Evolutionary conservation across 2,113 vertebrate genomes (phyloP).

Genomic region (Orcinus orca): DNA sequence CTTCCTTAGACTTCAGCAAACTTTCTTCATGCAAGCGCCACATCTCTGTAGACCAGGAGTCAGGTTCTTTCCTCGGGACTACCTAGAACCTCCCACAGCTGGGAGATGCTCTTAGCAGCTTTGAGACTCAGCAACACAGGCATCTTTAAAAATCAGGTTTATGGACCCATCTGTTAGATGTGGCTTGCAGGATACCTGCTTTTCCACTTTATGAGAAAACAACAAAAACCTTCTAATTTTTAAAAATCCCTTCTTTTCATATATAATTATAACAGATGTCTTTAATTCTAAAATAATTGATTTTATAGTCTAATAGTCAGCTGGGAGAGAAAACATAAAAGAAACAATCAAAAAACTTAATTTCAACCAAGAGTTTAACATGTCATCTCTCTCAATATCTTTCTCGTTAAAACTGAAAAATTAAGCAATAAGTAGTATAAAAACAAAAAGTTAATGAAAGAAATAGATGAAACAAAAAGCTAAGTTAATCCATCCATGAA

Average conservation of each 20-base stretch:
- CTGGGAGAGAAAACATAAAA: background rate
- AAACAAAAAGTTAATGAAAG: slow-evolving; percentile 42
- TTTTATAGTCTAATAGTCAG: background rate
- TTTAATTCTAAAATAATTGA: background rate
- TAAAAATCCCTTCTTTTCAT: background rate
- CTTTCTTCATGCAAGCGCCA: background rate
- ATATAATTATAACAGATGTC: background rate
- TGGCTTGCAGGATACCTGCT: background rate
- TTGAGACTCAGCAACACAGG: background rate
- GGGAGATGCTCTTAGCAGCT: background rate
- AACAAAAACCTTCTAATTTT: background rate
- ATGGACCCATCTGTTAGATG: background rate
- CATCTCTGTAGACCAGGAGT: background rate
- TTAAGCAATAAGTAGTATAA: background rate
- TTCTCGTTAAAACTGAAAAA: background rate
- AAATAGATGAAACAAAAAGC: slow-evolving; percentile 22
- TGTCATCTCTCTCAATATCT: background rate
- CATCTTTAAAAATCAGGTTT: background rate
- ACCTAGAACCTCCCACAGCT: background rate
- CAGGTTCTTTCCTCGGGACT: background rate
- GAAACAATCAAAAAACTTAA: background rate
- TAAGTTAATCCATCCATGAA: slow-evolving; percentile 22
- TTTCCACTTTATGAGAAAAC: background rate
- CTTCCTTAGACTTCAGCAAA: background rate
- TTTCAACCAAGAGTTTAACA: background rate